Evolutionary conservation across 2,797 vertebrate genomes (phyloP).

Genomic region (Dromococcyx pavoninus): DNA sequence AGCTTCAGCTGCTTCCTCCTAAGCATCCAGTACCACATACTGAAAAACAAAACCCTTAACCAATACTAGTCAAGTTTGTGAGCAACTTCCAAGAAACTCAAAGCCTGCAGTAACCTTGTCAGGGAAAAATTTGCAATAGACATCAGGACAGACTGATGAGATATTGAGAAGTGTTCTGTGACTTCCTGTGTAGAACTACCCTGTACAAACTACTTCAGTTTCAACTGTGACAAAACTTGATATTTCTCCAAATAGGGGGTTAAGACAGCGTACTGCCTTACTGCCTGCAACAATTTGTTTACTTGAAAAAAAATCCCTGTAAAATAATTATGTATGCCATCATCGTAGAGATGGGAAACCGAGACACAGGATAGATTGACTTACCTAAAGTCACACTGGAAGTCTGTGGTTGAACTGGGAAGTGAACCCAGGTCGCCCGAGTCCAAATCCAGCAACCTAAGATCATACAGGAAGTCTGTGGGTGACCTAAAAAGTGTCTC

Average conservation of each 20-base stretch:
- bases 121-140: neutral
- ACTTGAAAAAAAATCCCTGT: neutral
- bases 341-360: constrained; percentile 5
- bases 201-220: neutral
- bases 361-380: constrained; percentile 32
- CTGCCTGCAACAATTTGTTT: neutral
- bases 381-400: constrained; percentile 67
- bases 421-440: constrained; percentile 64
- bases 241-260: neutral
- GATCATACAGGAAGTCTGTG: constrained; percentile 68
- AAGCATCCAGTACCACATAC: neutral
- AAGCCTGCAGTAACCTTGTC: neutral
- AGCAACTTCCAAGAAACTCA: neutral
- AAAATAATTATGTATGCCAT: neutral
- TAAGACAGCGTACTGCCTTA: neutral
- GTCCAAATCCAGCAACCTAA: constrained; percentile 72
- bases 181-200: neutral
- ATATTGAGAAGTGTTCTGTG: neutral
- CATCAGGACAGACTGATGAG: neutral
- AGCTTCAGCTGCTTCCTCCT: neutral
- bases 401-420: constrained; percentile 68
- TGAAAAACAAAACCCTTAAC: neutral
- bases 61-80: neutral
- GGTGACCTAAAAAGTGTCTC: constrained; percentile 55
- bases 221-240: neutral